Evolutionary conservation across 2,888 invertebrate genomes (phyloP).

Genomic region (Aethes cnicana): DNA sequence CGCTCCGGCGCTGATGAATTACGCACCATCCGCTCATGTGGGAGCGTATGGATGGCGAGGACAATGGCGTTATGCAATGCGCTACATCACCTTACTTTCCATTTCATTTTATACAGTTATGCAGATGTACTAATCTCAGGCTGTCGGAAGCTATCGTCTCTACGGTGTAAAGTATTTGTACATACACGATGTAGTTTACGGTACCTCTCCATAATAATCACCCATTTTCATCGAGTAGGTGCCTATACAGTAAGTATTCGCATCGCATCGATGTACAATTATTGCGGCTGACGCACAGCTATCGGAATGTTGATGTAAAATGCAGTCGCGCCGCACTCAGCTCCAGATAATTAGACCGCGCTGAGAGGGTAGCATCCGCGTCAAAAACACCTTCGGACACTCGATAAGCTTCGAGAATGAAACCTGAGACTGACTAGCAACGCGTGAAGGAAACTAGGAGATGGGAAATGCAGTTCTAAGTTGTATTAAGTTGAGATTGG

Average conservation of each 20-base stretch:
- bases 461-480: slow-evolving; percentile 51
- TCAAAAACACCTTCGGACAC: slow-evolving; percentile 44
- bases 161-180: background rate
- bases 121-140: slow-evolving; percentile 15
- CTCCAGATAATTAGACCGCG: slow-evolving; percentile 43
- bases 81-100: slow-evolving; percentile 53
- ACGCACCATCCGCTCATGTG: slow-evolving; percentile 40
- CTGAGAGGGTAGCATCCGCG: slow-evolving; percentile 39
- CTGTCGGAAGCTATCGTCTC: slow-evolving; percentile 1
- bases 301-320: slow-evolving; percentile 73
- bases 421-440: slow-evolving; percentile 55
- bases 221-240: slow-evolving; percentile 41
- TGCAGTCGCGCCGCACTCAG: slow-evolving; percentile 60
- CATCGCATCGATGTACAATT: slow-evolving; percentile 60
- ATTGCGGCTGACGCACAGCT: slow-evolving; percentile 65
- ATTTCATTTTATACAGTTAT: slow-evolving; percentile 55
- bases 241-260: too few species aligned
- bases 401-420: slow-evolving; percentile 47
- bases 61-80: slow-evolving; percentile 67
- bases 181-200: too few species aligned
- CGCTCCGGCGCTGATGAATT: slow-evolving; percentile 52
- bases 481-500: slow-evolving; percentile 54
- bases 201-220: too few species aligned
- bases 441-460: slow-evolving; percentile 60
- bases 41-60: slow-evolving; percentile 44